Evolutionary conservation across 1,140 invertebrate genomes (phyloP), one percentile per base, ranked within the genome.

Genomic region (Drosophila orosa): DNA sequence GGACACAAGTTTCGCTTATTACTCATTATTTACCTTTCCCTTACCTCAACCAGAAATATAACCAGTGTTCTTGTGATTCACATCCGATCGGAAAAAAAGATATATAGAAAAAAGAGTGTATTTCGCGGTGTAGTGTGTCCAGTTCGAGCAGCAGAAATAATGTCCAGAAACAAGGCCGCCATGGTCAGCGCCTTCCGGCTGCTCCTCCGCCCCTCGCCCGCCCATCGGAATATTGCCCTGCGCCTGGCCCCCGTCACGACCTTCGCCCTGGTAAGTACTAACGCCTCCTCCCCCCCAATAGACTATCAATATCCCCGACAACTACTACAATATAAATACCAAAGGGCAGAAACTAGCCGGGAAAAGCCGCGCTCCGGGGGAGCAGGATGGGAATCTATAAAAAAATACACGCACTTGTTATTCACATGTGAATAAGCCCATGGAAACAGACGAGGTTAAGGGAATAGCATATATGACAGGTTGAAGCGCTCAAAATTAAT

Each of bases 151-250:
- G 25, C 33, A 17, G 39, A 35, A 87, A 80, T 25, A 45, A 87
- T 87, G 83, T 83, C 84, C 67, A 83, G 82, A 74, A 74, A 68
- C 74, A 83, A 78, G 68, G 69, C 71, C 55, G 54, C 80, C 63
- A 73, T 84, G 50, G 66, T 86, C n/a, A 86, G 78, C 66, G 82
- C 68, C 75, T 63, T 90, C 37, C 78, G 82, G 52, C 71, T 87
- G 63, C 61, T 91, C 55, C 65, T 91, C 44, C 72, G 80, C 17
- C 82, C 74, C 15, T 63, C 80, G 44, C 58, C 69, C 61, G 37
- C 66, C 27, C 61, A 63, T 35, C 60, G 75, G 22, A 61, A 50
- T 19, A 57, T 74, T 42, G 79, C 79, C 52, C 48, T 82, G 47
- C 85, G 86, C 22, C 39, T 90, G 50, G 66, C 65, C 52, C 87